Evolutionary conservation across 2,797 vertebrate species (phyloP), one percentile per base, ranked within the genome.

Genomic region (Catamblyrhynchus diadema): DNA sequence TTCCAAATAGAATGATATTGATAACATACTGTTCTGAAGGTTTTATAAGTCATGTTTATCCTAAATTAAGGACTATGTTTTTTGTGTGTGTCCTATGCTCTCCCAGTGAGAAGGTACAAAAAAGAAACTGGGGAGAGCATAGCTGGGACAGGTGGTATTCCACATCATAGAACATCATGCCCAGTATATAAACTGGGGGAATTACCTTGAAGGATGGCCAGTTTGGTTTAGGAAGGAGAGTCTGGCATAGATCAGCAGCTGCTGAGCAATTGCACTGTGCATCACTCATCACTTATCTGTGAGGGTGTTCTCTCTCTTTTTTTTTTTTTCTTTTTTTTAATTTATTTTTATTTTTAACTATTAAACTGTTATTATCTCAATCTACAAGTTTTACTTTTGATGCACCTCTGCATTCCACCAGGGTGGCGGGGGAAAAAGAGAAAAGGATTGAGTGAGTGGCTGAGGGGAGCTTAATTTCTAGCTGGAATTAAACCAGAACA

Each of bases 341-440:
- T 28, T 28, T 28, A 10, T 27, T 27, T 48, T 48, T 48, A 10
- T 48, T 41, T 48, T 27, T 3, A 41, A 32, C 37, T 42, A 57
- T 20, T 57, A 28, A 44, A 50, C 10, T n/a, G 3, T 17, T 50
- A 9, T 44, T 71, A 37, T 33, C 17, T 35, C 35, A 35, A 14
- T 27, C 10, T 57, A 21, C 19, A 57, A 20, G 6, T 56, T 64
- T 64, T 48, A n/a, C 5, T 72, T 80, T 44, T 51, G 9, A 51
- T 30, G 14, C 8, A 57, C 6, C 14, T 23, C 8, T 15, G 28
- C 20, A 33, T 59, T 65, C 23, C 14, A 42, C 19, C 3, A 8
- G 6, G 9, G 9, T 5, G 1, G 8, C 1, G 2, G 4, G 39
- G 39, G 39, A 8, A 18, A 8, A 47, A n/a, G 44, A n/a, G 14